Base-by-base conservation (phyloP, 2,888 invertebrate species). In the Stenotaenia linearis region DNA sequence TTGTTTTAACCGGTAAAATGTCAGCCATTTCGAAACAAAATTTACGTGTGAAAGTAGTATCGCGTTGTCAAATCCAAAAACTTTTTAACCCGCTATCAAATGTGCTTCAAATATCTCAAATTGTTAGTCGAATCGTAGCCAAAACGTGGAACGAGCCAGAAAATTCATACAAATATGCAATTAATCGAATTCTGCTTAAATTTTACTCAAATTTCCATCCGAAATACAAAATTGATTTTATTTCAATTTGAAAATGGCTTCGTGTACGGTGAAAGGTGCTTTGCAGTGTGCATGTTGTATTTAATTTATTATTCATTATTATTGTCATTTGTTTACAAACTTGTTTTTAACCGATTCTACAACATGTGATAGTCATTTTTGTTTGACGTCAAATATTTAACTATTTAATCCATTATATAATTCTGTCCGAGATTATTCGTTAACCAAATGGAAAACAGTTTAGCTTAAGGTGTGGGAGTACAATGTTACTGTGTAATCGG, bases 361-460 rank as follows among this genome's bases (percentile, higher is more conserved):
- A 40, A 12, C 40, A 40, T 40, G 69, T 69, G 28, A 69, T 28
- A 69, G 23, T 69, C 12, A 28, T 4, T 69, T 28, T 69, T 69
- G 69, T 69, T 69, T 69, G 25, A 69, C 69, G 69, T 69, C 23
- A 69, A 28, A 69, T 28, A 28, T 69, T 28, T 28, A 50, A 50
- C 15, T 50, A 50, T 69, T 69, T 69, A 69, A 69, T 28, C 50
- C n/a, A 18, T 69, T 28, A 15, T 28, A 69, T 69, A 23, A 69
- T 69, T 69, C 28, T 69, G 23, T 69, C 25, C 25, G 69, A 69
- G 69, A 69, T 69, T 69, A 69, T 69, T 69, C n/a, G 69, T 69
- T 69, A n/a, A 69, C 23, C 28, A 69, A 61, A 28, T 7, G 23
- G 69, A 25, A 25, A 23, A 15, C 25, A n/a, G 69, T 10, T 10